phyloP scores from a whole-genome alignment of 1,140 invertebrate species.

The Dendroctonus valens region DNA sequence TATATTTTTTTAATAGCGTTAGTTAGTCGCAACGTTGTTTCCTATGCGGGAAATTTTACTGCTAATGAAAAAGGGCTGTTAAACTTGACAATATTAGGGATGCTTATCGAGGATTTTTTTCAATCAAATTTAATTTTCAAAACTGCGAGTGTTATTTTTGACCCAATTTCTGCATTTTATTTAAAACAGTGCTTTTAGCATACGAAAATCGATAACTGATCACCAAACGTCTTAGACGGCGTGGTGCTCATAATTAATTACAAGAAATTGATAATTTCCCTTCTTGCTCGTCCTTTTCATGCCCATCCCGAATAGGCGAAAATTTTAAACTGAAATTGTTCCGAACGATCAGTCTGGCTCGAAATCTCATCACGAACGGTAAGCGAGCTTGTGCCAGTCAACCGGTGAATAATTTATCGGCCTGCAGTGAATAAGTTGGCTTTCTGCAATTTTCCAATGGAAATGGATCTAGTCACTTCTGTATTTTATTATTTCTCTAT shows the following conservation, averaged over 20 bases:
- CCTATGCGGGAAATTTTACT: background rate
- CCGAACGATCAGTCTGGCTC: constrained; percentile 21
- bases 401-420: constrained; percentile 5
- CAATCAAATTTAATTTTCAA: no score
- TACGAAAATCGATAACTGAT: no score
- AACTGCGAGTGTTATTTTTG: no score
- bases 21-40: background rate
- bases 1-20: background rate
- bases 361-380: constrained; percentile 21
- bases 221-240: no score
- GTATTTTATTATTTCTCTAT: no score
- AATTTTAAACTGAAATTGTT: constrained; percentile 18
- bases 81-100: no score
- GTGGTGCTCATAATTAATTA: constrained; percentile 10
- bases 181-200: no score
- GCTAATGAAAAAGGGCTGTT: no score
- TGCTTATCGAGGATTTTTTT: no score
- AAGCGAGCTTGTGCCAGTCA: constrained; percentile 10
- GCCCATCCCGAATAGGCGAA: constrained; percentile 3
- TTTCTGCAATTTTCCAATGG: background rate
- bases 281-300: constrained; percentile 10
- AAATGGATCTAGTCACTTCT: no score
- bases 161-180: no score
- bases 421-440: background rate
- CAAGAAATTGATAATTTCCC: constrained; percentile 15